Base-by-base conservation (phyloP, 1,140 invertebrate genomes). In the Atta cephalotes region DNA sequence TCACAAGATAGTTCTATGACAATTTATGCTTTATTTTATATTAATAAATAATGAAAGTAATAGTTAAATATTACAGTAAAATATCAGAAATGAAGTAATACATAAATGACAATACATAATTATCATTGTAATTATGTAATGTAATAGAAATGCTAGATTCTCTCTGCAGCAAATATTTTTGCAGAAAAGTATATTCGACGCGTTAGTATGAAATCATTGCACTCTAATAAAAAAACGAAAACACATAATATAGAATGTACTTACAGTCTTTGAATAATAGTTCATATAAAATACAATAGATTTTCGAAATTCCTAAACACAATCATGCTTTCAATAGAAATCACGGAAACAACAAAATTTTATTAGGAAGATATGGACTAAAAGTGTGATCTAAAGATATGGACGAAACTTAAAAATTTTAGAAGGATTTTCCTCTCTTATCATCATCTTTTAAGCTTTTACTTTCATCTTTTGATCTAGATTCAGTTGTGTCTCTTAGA, bases 31-130 rank as follows among this genome's bases (percentile, higher is more conserved):
- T 92, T 89, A 90, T 92, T 91, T 66, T 31, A 39, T 87, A 90
- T 77, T 25, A 92, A 92, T 92, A 92, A 92, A 92, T 92, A 92
- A 92, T 76, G 78, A 91, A 90, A 91, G 80, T 81, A 51, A 74
- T 51, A 84, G 18, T 51, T 84, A 92, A 85, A 10, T 88, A 81
- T 84, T 45, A 70, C 25, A 53, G 53, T 62, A 31, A 68, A 81
- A 88, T 12, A 18, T 71, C n/a, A 39, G 14, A 25, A 81, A 70
- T 66, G 10, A 28, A 45, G 10, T 45, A 45, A 45, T 45, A 45
- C 10, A 45, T 45, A 45, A 45, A 45, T 45, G 10, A 31, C 31
- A 87, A 62, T 70, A 45, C 66, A 71, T 63, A 70, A 87, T 78
- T 39, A 31, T 81, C 65, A 89, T 45, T 63, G 53, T 72, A 71